A percentile compares a stretch with the other conserved stretches of the same genome.
These are phyloP conservation scores for Sebastes cheni DNA, from an alignment of 2,797 vertebrate species.

Conservation along the genomic window DNA sequence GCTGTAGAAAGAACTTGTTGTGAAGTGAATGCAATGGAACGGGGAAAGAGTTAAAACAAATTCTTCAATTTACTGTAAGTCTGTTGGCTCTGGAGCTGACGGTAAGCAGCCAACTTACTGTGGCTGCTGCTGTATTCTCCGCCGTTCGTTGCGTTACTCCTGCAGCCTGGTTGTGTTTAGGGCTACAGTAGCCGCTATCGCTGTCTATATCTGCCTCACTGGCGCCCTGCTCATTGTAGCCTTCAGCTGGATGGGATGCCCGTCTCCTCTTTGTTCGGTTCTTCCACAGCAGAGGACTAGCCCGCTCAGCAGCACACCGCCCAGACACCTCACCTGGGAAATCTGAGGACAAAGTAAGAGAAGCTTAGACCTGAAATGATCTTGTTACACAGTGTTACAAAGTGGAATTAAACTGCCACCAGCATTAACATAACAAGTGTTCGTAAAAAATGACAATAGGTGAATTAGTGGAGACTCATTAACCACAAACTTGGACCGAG, in stretches of 20 bases:
- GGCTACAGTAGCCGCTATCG: conserved; percentile 97
- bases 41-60: neutral
- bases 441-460: neutral
- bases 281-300: conserved; percentile 88
- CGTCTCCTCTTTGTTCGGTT: conserved; percentile 88
- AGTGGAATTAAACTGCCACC: neutral
- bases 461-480: neutral
- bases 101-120: conserved; percentile 31
- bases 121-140: conserved; percentile 53
- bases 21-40: no score
- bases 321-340: conserved; percentile 91
- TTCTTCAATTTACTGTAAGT: neutral
- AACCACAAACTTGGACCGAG: neutral
- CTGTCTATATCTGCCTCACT: conserved; percentile 98
- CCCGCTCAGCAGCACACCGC: conserved; percentile 85
- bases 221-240: conserved; percentile 91
- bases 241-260: conserved; percentile 89
- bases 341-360: conserved; percentile 76
- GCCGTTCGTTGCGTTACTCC: conserved; percentile 60
- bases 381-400: neutral
- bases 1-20: no score
- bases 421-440: neutral
- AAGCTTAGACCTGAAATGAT: neutral
- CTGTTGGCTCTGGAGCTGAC: neutral
- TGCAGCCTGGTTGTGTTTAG: conserved; percentile 89